Percentiles rank a stretch among this genome's conserved stretches.
phyloP scores from a whole-genome alignment of 37 sponge, comb jelly and placozoan species.

The Bolinopsis microptera region DNA sequence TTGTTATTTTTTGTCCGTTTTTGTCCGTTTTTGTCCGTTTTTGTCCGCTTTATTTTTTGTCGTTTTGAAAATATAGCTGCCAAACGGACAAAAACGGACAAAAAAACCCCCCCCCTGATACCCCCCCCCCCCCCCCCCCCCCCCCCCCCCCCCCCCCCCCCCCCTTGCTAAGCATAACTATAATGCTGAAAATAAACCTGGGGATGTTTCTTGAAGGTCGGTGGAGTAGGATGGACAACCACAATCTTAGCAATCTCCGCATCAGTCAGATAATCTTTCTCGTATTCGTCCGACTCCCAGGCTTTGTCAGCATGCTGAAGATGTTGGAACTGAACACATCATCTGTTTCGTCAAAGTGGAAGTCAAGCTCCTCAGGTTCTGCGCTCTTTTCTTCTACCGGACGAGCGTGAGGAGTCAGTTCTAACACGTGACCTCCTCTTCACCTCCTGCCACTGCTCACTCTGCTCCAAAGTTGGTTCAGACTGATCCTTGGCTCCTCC shows the following conservation, averaged over 20 bases:
- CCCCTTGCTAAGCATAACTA: no score
- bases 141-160: no score
- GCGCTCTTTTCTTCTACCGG: background rate
- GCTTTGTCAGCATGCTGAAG: no score
- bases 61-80: no score
- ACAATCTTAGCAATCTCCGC: slow-evolving; percentile 64
- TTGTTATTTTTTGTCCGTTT: no score
- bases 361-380: slow-evolving; percentile 57
- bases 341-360: slow-evolving; percentile 38
- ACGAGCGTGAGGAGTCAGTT: background rate
- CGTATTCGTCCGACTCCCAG: slow-evolving; percentile 51
- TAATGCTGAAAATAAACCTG: no score
- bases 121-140: no score
- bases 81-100: no score
- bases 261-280: slow-evolving; percentile 47
- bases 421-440: slow-evolving; percentile 36
- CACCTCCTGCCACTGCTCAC: slow-evolving; percentile 55
- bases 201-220: slow-evolving; percentile 56
- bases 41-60: no score
- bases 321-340: slow-evolving; percentile 59
- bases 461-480: background rate
- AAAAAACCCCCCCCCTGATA: no score
- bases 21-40: no score
- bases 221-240: slow-evolving; percentile 52
- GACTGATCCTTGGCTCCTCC: background rate